phyloP scores from a whole-genome alignment of 2,797 vertebrate genomes.

The Oceanodroma leucorhoa region DNA sequence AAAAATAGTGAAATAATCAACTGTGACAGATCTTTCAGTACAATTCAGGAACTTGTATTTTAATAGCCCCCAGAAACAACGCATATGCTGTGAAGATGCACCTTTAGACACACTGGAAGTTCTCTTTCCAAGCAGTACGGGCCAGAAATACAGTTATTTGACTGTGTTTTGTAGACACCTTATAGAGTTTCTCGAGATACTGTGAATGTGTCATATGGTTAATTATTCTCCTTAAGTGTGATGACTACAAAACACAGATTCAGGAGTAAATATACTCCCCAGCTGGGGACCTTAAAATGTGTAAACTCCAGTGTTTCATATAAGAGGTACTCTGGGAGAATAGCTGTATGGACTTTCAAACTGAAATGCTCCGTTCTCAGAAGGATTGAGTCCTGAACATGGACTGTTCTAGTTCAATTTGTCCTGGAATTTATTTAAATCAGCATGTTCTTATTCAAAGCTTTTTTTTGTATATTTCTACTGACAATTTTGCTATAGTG shows the following conservation, averaged over 20 bases:
- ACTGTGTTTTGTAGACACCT: neutral
- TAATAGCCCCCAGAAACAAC: neutral
- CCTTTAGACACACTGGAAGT: neutral
- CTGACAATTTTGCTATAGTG: neutral
- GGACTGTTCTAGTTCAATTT: neutral
- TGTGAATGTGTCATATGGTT: neutral
- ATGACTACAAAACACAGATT: neutral
- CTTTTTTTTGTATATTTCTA: neutral
- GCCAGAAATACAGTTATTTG: neutral
- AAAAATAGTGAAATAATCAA: neutral
- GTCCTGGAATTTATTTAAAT: slow-evolving; percentile 11
- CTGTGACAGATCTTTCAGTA: neutral
- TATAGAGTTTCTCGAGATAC: neutral
- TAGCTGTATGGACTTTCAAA: neutral
- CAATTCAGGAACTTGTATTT: neutral
- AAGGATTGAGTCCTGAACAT: neutral
- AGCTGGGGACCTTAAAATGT: neutral
- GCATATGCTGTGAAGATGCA: neutral
- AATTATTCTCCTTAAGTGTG: neutral
- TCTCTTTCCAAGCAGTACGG: neutral
- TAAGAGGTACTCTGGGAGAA: neutral
- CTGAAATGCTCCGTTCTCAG: neutral
- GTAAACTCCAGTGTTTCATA: neutral
- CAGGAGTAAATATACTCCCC: neutral
- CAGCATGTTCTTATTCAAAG: neutral